A percentile compares a stretch with the other conserved stretches of the same genome.
Evolutionary conservation across 2,113 vertebrate species (phyloP).

Genomic region (Cebus imitator): DNA sequence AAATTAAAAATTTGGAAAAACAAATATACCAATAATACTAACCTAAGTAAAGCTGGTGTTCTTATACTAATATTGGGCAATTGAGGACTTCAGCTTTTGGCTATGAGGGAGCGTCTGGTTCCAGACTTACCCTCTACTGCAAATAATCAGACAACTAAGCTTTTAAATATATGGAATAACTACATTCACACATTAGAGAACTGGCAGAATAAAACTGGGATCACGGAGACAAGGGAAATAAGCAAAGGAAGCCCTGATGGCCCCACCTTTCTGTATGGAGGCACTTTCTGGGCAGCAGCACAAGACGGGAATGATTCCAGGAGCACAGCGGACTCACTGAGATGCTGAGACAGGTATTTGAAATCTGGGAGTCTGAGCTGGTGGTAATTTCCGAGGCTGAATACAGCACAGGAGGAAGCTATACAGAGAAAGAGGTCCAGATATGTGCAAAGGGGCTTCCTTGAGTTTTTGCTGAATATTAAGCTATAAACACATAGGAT

Average conservation of each 20-base stretch:
- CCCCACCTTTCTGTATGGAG: neutral
- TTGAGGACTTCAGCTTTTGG: neutral
- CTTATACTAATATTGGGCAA: neutral
- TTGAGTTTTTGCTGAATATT: neutral
- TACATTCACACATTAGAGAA: neutral
- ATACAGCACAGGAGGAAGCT: neutral
- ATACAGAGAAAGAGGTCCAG: neutral
- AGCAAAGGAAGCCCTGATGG: neutral
- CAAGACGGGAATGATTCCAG: rapidly evolving
- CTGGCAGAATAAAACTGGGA: neutral
- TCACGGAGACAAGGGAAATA: too few relatives aligned
- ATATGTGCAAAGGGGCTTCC: neutral
- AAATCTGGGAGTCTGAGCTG: neutral
- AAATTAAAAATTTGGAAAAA: neutral
- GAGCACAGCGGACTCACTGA: neutral
- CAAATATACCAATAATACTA: neutral
- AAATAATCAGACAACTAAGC: neutral
- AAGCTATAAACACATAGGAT: neutral
- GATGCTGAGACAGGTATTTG: neutral
- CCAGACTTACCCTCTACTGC: neutral
- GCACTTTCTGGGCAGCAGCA: neutral
- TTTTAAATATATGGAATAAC: neutral
- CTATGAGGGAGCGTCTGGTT: neutral
- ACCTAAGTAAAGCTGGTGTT: neutral
- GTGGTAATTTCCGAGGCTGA: neutral